Percentiles rank a stretch among this genome's conserved stretches.
phyloP scores from a whole-genome alignment of 2,113 vertebrate species.

The Plecturocebus donacophilus region DNA sequence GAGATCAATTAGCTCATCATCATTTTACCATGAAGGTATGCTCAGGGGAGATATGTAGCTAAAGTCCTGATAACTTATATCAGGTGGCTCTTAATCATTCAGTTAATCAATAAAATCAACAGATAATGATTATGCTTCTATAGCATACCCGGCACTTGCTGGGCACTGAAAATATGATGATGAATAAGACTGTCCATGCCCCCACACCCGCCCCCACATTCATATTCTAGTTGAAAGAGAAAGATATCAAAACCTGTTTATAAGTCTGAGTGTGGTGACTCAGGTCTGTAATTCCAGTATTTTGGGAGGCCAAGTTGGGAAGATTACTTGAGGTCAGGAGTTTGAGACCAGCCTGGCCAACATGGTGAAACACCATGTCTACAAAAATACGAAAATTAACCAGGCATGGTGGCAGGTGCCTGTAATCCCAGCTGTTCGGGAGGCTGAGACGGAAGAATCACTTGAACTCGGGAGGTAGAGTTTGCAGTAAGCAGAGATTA shows the following conservation, averaged over 20 bases:
- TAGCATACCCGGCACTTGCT: neutral
- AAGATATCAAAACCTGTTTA: neutral
- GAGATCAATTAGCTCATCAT: neutral
- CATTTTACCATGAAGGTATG: neutral
- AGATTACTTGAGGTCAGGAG: too few relatives aligned
- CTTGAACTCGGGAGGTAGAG: too few relatives aligned
- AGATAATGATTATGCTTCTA: neutral
- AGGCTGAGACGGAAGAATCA: too few relatives aligned
- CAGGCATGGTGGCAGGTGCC: too few relatives aligned
- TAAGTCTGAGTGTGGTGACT: neutral
- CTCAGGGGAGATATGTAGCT: neutral
- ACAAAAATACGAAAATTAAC: too few relatives aligned
- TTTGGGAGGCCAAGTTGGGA: too few relatives aligned
- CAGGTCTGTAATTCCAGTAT: too few relatives aligned
- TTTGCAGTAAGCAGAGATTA: too few relatives aligned
- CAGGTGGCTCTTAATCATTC: neutral
- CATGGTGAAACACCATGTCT: too few relatives aligned
- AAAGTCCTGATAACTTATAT: neutral
- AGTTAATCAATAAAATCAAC: neutral
- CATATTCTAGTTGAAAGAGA: neutral
- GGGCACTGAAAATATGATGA: neutral
- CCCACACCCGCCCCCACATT: neutral
- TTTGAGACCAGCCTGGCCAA: too few relatives aligned
- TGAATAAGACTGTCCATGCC: neutral
- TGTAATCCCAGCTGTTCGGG: too few relatives aligned